Evolutionary conservation across 2,113 vertebrate genomes (phyloP).

Genomic region (Fregetta grallaria): DNA sequence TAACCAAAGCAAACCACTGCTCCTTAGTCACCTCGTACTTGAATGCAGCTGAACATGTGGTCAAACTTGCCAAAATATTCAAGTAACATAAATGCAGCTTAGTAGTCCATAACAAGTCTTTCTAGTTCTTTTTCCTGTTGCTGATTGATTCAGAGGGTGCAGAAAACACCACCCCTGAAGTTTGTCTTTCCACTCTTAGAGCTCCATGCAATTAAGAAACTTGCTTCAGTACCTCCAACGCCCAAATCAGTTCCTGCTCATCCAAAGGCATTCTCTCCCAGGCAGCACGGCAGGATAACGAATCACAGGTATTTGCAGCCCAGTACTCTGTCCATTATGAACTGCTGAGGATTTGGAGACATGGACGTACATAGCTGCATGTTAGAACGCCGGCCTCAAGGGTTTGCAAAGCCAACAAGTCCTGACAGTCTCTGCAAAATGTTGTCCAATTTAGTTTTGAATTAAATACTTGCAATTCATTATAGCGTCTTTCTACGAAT

Average conservation of each 20-base stretch:
- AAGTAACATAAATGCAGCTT: not conserved
- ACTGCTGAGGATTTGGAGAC: slow-evolving; percentile 30
- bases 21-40: slow-evolving; percentile 33
- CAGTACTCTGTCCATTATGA: slow-evolving; percentile 35
- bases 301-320: slow-evolving; percentile 27
- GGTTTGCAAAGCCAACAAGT: slow-evolving; percentile 56
- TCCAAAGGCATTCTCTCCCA: slow-evolving; percentile 24
- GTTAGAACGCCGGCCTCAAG: slow-evolving; percentile 5
- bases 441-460: slow-evolving; percentile 35
- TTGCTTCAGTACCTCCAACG: slow-evolving; percentile 29
- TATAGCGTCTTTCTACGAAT: not conserved
- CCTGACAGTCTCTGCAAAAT: slow-evolving; percentile 35
- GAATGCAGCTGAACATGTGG: slow-evolving; percentile 13
- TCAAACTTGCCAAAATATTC: slow-evolving; percentile 2
- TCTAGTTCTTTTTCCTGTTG: slow-evolving; percentile 35
- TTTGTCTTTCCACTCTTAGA: slow-evolving; percentile 19
- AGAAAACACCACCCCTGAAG: slow-evolving; percentile 49
- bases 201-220: slow-evolving; percentile 29
- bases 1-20: slow-evolving; percentile 21
- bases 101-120: slow-evolving; percentile 20
- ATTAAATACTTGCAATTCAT: slow-evolving; percentile 44
- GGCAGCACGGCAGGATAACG: not conserved
- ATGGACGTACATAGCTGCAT: not conserved
- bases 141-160: slow-evolving; percentile 20
- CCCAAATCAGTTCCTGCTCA: slow-evolving; percentile 29